Percentiles rank a stretch among this genome's conserved stretches.
These are phyloP conservation scores for Myotis davidii DNA, from an alignment of 2,113 vertebrate genomes.

Conservation along the genomic window DNA sequence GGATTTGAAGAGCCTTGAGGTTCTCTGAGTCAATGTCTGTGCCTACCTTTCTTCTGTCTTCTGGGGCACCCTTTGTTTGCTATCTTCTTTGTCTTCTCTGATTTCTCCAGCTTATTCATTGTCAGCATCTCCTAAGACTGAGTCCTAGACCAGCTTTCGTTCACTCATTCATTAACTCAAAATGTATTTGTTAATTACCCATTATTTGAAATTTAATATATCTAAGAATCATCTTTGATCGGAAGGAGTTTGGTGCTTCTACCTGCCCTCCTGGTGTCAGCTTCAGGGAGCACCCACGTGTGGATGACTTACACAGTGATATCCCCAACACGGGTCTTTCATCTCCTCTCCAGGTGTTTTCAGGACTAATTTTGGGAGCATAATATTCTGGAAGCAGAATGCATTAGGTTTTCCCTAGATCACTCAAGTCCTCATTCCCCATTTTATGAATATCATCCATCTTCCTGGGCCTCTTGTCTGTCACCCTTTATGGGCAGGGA, in stretches of 20 bases:
- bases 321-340: neutral
- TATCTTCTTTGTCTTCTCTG: neutral
- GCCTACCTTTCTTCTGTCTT: neutral
- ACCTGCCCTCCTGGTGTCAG: neutral
- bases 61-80: neutral
- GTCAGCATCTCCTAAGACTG: neutral
- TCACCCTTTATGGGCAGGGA: neutral
- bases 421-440: neutral
- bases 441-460: neutral
- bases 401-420: neutral
- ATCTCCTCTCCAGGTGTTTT: neutral
- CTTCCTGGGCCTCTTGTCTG: neutral
- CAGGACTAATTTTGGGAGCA: neutral
- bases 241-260: slow-evolving; percentile 6
- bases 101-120: neutral
- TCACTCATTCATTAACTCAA: neutral
- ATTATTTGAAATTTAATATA: neutral
- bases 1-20: neutral
- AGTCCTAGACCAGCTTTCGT: neutral
- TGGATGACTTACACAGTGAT: neutral
- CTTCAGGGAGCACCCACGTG: neutral
- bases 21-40: neutral
- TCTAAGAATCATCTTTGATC: neutral
- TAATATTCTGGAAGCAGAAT: neutral
- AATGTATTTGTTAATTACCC: neutral